Conservation (phyloP, 2,888 invertebrate genomes). For the Pandemis cinnamomeana region DNA sequence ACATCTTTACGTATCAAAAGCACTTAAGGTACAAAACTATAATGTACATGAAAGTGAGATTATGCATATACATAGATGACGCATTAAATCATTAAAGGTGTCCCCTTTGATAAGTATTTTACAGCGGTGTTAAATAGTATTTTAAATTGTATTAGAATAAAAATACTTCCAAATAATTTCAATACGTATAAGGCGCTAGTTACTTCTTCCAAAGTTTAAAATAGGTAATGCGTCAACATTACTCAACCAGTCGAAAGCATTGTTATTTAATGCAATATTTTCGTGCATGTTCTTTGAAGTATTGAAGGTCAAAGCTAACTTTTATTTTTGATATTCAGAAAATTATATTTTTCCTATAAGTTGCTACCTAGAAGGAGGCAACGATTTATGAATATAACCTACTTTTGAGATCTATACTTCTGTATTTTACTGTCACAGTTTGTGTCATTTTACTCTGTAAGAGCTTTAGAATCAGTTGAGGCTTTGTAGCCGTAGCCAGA, state of each 20-base stretch:
- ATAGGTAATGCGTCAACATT: constrained; percentile 46
- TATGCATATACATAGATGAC: constrained; percentile 44
- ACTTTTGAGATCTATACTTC: constrained; percentile 76
- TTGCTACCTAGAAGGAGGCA: constrained; percentile 74
- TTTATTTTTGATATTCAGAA: constrained; percentile 83
- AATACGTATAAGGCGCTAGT: constrained; percentile 32
- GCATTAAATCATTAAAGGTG: constrained; percentile 25
- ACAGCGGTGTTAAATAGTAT: constrained; percentile 21
- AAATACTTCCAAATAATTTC: constrained; percentile 35
- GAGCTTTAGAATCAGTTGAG: constrained; percentile 63
- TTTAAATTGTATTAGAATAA: constrained; percentile 32
- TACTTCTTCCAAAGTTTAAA: constrained; percentile 38
- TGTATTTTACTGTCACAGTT: constrained; percentile 66
- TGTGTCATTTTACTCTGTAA: constrained; percentile 68
- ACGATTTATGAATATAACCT: constrained; percentile 63
- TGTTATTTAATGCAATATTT: constrained; percentile 65
- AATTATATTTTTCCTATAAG: constrained; percentile 77
- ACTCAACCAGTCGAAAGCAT: constrained; percentile 46
- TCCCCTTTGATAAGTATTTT: constrained; percentile 28
- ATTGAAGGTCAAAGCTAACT: constrained; percentile 65
- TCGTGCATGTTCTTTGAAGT: constrained; percentile 65
- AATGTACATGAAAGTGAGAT: constrained; percentile 45
- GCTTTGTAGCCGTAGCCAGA: constrained; percentile 56
- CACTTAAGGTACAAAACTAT: constrained; percentile 52
- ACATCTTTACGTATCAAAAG: constrained; percentile 43